Conservation (phyloP, 2,888 invertebrate genomes). For the Epinotia demarniana region DNA sequence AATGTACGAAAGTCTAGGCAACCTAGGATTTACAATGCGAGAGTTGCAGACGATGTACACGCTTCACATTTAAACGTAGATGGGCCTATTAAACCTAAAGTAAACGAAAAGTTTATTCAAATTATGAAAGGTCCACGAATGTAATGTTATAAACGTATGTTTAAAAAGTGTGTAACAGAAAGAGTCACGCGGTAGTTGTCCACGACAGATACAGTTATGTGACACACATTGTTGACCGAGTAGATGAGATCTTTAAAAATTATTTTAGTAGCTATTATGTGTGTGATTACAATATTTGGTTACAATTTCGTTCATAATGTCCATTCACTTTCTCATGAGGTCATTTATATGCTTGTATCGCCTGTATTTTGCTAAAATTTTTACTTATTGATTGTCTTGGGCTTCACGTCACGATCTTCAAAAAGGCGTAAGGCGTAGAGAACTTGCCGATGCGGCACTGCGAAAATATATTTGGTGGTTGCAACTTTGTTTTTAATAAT, state of each 20-base stretch:
- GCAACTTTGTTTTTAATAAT: constrained; percentile 37
- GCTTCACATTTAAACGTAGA: background rate
- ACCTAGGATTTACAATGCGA: constrained; percentile 46
- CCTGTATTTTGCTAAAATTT: background rate
- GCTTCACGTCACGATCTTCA: background rate
- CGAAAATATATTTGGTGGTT: background rate
- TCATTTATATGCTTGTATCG: background rate
- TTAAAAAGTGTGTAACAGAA: constrained; percentile 32
- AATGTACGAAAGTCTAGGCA: constrained; percentile 58
- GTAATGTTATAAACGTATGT: constrained; percentile 28
- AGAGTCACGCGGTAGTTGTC: constrained; percentile 61
- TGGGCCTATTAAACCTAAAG: constrained; percentile 18
- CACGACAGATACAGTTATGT: constrained; percentile 71
- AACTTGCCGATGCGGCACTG: background rate
- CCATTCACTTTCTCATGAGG: constrained; percentile 1
- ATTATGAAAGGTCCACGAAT: constrained; percentile 17
- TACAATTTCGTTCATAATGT: constrained; percentile 4
- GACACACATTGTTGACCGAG: constrained; percentile 65
- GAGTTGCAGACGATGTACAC: constrained; percentile 13
- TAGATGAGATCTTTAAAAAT: constrained; percentile 51
- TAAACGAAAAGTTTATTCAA: background rate
- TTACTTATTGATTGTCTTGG: background rate
- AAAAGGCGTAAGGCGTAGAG: background rate
- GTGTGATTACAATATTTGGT: constrained; percentile 5
- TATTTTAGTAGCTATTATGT: constrained; percentile 38